These are phyloP conservation scores for Anthopleura xanthogrammica DNA, from an alignment of 92 coral and sea anemone species.

Conservation along the genomic window DNA sequence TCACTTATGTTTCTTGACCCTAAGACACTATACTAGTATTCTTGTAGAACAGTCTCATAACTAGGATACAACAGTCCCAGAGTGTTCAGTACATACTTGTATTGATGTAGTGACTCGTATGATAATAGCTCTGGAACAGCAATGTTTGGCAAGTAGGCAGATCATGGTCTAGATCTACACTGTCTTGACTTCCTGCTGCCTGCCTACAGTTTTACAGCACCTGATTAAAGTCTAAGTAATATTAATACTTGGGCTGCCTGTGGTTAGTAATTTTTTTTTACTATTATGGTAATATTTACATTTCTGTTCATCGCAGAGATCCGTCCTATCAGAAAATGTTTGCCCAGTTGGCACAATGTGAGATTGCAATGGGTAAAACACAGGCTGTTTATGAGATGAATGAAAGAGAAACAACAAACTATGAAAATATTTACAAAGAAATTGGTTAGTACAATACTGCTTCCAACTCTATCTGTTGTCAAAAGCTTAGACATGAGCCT, in stretches of 20 bases:
- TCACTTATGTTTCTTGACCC: too few species aligned
- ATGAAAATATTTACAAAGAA: conserved; percentile 84
- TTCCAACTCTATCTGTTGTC: too few species aligned
- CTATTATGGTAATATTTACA: too few species aligned
- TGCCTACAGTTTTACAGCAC: background rate
- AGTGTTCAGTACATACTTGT: conserved; percentile 29
- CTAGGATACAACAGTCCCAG: background rate
- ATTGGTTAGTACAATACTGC: conserved; percentile 60
- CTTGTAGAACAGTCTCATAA: too few species aligned
- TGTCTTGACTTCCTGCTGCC: background rate
- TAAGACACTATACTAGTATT: too few species aligned
- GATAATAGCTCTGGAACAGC: conserved; percentile 26
- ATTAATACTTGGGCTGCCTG: too few species aligned
- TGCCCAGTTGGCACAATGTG: conserved; percentile 88
- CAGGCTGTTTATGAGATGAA: conserved; percentile 84
- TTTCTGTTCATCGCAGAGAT: conserved; percentile 40
- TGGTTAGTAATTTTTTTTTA: too few species aligned
- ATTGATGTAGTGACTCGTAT: background rate
- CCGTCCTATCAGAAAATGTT: conserved; percentile 87
- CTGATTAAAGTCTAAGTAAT: too few species aligned
- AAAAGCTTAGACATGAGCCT: too few species aligned
- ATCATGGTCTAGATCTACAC: background rate
- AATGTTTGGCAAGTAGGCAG: background rate
- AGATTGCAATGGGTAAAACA: conserved; percentile 87
- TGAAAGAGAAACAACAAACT: conserved; percentile 85